phyloP scores from a whole-genome alignment of 2,113 vertebrate genomes.

The Nymphicus hollandicus region DNA sequence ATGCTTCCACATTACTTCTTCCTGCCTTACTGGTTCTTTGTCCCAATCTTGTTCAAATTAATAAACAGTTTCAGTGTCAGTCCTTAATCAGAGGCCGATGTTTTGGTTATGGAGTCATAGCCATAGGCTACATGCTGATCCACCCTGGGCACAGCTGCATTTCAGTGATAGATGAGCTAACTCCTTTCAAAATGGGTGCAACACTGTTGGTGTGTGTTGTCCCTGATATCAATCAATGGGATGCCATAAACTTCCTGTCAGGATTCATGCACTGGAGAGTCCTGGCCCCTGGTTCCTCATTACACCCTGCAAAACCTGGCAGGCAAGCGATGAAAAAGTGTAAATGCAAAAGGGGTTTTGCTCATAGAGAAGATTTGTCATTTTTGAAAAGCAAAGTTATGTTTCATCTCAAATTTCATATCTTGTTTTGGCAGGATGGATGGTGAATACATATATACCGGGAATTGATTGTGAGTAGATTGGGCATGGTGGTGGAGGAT shows the following conservation, averaged over 20 bases:
- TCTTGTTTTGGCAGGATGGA: not conserved
- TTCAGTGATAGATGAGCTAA: not conserved
- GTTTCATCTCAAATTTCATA: not conserved
- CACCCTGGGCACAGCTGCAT: accelerated
- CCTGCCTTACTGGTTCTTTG: not conserved
- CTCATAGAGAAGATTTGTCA: not conserved
- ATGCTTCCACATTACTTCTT: not conserved
- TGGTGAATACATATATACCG: not conserved
- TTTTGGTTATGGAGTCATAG: not conserved
- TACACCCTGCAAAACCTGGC: not conserved
- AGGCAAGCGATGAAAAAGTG: not conserved
- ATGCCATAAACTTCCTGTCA: not conserved
- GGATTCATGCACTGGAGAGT: not conserved
- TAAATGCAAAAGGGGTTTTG: not conserved
- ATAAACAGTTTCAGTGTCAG: not conserved
- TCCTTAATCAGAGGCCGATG: not conserved
- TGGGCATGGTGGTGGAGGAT: not conserved
- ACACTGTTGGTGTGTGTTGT: not conserved
- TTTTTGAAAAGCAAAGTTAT: not conserved
- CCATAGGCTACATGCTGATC: not conserved
- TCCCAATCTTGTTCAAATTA: not conserved
- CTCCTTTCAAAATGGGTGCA: not conserved
- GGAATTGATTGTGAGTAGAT: not conserved
- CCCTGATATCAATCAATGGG: not conserved
- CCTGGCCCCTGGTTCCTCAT: not conserved